These are phyloP conservation scores for Poecilia wingei DNA, from an alignment of 2,797 vertebrate species.

Conservation along the genomic window DNA sequence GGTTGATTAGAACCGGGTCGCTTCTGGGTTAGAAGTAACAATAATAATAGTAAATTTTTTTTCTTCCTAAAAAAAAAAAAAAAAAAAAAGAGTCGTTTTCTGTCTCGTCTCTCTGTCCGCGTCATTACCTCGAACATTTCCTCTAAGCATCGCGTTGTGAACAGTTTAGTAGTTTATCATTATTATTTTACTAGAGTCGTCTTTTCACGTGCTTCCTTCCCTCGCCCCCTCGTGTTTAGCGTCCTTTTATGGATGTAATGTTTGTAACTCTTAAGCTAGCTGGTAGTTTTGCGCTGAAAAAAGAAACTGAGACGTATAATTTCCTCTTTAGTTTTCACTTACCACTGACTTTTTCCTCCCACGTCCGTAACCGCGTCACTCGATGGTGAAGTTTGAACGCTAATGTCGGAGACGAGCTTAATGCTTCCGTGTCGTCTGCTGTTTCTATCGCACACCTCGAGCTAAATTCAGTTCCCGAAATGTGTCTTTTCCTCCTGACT, in stretches of 20 bases:
- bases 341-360: constrained; percentile 26
- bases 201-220: constrained; percentile 14
- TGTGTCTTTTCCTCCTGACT: constrained; percentile 55
- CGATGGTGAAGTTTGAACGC: constrained; percentile 66
- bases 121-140: constrained; percentile 21
- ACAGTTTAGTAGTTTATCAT: constrained; percentile 31
- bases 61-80: background rate
- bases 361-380: constrained; percentile 55
- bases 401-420: constrained; percentile 6
- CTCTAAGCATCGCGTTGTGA: constrained; percentile 20
- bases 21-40: constrained; percentile 28
- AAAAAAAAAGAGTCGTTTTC: constrained; percentile 48
- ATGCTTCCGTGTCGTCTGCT: constrained; percentile 32
- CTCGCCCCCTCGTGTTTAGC: constrained; percentile 31
- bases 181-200: constrained; percentile 41
- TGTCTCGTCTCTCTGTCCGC: constrained; percentile 58
- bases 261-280: constrained; percentile 50
- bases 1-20: constrained; percentile 39
- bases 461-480: constrained; percentile 25
- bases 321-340: constrained; percentile 27
- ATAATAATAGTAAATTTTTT: background rate
- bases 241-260: constrained; percentile 58
- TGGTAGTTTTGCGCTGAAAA: constrained; percentile 37
- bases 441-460: constrained; percentile 35
- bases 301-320: background rate